Percentiles rank a stretch among this genome's conserved stretches.
These are phyloP conservation scores for Anthopleura sola DNA, from an alignment of 64 coral and sea anemone genomes.

Conservation along the genomic window DNA sequence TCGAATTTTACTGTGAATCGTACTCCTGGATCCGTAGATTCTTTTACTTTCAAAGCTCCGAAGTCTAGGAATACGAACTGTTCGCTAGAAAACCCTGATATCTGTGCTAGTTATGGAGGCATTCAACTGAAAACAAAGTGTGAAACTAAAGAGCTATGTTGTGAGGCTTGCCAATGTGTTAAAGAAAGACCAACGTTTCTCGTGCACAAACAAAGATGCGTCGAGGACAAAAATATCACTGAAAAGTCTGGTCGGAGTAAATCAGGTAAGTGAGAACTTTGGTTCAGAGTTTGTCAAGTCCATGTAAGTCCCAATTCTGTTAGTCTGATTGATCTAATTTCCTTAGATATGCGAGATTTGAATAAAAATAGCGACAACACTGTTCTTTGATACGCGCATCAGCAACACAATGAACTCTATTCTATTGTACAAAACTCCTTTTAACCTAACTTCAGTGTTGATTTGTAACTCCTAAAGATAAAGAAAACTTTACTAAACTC, in stretches of 20 bases:
- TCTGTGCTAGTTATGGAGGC: not conserved
- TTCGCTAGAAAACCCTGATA: not conserved
- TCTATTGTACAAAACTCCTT: not conserved
- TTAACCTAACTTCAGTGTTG: not conserved
- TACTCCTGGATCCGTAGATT: not conserved
- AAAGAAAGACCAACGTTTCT: conserved; percentile 1
- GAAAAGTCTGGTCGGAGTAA: not conserved
- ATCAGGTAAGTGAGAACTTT: not conserved
- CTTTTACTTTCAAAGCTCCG: not conserved
- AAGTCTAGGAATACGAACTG: not conserved
- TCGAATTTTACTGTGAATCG: not conserved
- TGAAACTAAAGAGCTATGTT: not conserved
- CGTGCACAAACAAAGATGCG: not conserved
- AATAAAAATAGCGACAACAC: not conserved
- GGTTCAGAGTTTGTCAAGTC: not conserved
- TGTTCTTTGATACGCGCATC: not conserved
- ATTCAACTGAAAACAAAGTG: not conserved
- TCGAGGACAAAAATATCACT: not conserved
- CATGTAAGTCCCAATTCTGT: conserved; percentile 3
- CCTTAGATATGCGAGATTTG: not conserved
- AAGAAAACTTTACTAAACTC: not conserved
- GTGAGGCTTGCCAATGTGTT: not conserved
- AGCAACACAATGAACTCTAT: not conserved
- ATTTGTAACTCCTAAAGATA: not conserved
- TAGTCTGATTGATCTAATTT: not conserved